These are phyloP conservation scores for Cylloceria caligata DNA, from an alignment of 2,888 invertebrate genomes.

Conservation along the genomic window DNA sequence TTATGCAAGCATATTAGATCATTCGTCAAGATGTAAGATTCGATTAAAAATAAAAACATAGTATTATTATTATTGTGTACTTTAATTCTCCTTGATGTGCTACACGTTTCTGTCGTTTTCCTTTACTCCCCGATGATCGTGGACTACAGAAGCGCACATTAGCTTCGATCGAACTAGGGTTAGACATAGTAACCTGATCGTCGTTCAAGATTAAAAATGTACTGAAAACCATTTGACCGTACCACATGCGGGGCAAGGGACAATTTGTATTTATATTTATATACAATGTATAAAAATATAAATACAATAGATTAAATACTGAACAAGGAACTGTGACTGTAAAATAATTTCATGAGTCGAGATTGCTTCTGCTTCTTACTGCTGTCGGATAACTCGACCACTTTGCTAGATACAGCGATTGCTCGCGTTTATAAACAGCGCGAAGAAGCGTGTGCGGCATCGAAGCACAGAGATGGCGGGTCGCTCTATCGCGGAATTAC, in stretches of 20 bases:
- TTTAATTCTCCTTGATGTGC: too few relatives aligned
- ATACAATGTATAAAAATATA: background rate
- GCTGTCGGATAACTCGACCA: conserved; percentile 21
- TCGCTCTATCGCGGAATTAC: conserved; percentile 78
- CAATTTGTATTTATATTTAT: too few relatives aligned
- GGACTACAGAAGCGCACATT: too few relatives aligned
- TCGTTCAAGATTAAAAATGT: too few relatives aligned
- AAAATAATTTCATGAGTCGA: background rate
- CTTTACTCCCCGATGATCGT: too few relatives aligned
- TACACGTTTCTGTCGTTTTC: too few relatives aligned
- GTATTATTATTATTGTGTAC: too few relatives aligned
- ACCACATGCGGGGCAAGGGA: too few relatives aligned
- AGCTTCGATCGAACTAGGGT: too few relatives aligned
- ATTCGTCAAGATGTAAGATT: background rate
- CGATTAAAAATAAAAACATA: background rate
- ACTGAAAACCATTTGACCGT: too few relatives aligned
- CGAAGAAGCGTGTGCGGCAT: conserved; percentile 10
- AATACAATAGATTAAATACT: background rate
- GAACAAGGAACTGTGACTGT: background rate
- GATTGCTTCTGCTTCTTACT: conserved; percentile 15
- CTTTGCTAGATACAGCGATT: conserved; percentile 18
- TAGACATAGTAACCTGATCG: too few relatives aligned
- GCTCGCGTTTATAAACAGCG: conserved; percentile 33
- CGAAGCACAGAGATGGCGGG: conserved; percentile 60
- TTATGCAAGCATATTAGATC: background rate